phyloP scores from a whole-genome alignment of 2,888 invertebrate species.

The Drosophila rellima region DNA sequence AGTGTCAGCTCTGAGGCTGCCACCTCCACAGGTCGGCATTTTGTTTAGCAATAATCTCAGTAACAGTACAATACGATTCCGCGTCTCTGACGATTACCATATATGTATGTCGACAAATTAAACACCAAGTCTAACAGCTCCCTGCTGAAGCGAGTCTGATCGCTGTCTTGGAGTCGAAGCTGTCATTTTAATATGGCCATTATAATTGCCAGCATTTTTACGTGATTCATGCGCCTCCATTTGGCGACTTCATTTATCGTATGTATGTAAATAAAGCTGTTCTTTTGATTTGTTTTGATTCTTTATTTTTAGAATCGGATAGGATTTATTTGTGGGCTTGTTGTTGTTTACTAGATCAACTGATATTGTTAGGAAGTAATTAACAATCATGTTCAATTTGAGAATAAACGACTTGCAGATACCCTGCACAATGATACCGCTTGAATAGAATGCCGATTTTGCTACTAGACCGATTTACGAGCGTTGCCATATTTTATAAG shows the following conservation, averaged over 20 bases:
- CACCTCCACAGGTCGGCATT: constrained; percentile 62
- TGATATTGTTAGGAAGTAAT: constrained; percentile 39
- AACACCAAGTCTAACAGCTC: constrained; percentile 42
- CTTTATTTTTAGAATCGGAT: constrained; percentile 5
- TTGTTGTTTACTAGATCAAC: constrained; percentile 36
- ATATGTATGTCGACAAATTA: constrained; percentile 58
- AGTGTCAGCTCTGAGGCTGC: constrained; percentile 36
- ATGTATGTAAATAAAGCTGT: constrained; percentile 27
- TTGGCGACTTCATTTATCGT: constrained; percentile 17
- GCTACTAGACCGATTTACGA: too few species aligned
- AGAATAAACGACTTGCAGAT: not conserved
- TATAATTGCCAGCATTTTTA: constrained; percentile 41
- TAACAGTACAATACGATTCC: constrained; percentile 49
- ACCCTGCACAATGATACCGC: not conserved
- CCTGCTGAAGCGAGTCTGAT: constrained; percentile 20
- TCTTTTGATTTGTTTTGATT: constrained; percentile 24
- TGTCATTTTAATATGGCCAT: constrained; percentile 41
- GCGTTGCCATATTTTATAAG: not conserved
- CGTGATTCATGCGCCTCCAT: constrained; percentile 45
- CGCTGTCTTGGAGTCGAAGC: constrained; percentile 27
- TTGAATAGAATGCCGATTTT: too few species aligned
- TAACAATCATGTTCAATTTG: not conserved
- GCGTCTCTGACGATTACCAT: constrained; percentile 63
- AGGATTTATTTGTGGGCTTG: constrained; percentile 34
- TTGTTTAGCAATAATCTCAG: constrained; percentile 28